A percentile compares a stretch with the other conserved stretches of the same genome.
phyloP scores from a whole-genome alignment of 2,888 invertebrate species.

The Microctonus brassicae region DNA sequence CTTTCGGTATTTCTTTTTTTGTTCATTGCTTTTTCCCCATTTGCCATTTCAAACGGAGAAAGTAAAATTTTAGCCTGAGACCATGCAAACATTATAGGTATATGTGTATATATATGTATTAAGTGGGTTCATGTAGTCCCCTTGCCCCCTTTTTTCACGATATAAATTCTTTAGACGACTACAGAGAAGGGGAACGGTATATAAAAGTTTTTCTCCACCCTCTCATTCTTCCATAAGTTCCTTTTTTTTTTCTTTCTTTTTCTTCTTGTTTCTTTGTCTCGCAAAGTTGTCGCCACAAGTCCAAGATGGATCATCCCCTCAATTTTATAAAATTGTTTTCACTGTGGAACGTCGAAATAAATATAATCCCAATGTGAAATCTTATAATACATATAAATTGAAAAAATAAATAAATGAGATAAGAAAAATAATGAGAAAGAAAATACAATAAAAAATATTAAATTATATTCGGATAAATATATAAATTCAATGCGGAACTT shows the following conservation, averaged over 20 bases:
- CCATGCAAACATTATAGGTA: constrained; percentile 22
- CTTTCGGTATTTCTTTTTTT: background rate
- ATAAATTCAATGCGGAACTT: background rate
- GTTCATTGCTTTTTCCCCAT: background rate
- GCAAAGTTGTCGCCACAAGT: constrained; percentile 15
- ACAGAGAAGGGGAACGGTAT: background rate
- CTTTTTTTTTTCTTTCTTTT: background rate
- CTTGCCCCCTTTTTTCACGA: background rate
- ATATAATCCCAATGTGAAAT: constrained; percentile 10
- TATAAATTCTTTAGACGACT: constrained; percentile 29
- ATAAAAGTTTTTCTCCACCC: constrained; percentile 6
- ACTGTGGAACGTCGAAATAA: background rate
- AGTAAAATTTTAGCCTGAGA: constrained; percentile 27
- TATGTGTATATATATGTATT: background rate
- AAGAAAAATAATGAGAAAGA: background rate
- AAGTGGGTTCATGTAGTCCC: background rate
- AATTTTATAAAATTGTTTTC: constrained; percentile 11
- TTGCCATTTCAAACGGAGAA: constrained; percentile 22
- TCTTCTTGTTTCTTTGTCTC: background rate
- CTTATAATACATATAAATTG: background rate
- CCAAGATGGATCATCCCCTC: constrained; percentile 1
- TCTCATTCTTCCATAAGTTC: background rate
- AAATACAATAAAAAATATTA: background rate
- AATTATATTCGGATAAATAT: background rate
- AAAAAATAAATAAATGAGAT: background rate